A percentile compares a stretch with the other conserved stretches of the same genome.
phyloP scores from a whole-genome alignment of 2,797 vertebrate genomes.

The Ceryle rudis region DNA sequence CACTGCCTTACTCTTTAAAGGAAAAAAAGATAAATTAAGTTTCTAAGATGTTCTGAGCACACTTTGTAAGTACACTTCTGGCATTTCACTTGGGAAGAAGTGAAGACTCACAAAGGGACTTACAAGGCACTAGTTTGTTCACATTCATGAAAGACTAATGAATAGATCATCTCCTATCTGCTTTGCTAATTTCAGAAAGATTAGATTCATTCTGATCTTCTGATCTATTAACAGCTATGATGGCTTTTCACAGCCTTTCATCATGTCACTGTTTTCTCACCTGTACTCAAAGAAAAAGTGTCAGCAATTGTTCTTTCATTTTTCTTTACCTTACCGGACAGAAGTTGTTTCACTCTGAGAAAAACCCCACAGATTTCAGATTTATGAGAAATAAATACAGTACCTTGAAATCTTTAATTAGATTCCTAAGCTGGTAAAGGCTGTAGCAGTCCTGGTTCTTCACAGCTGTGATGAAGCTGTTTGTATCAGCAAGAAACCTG shows the following conservation, averaged over 20 bases:
- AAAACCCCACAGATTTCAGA: background rate
- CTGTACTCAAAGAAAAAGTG: background rate
- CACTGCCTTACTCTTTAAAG: slow-evolving; percentile 82
- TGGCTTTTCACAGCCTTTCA: background rate
- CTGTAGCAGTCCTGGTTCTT: slow-evolving; percentile 76
- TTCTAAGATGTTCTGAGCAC: background rate
- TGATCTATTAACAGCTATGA: background rate
- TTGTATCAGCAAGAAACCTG: slow-evolving; percentile 78
- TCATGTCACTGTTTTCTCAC: background rate
- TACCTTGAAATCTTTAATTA: slow-evolving; percentile 87
- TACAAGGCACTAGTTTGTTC: background rate
- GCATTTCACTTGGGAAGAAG: background rate
- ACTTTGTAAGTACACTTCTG: background rate
- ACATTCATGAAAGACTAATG: background rate
- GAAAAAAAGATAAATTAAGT: background rate
- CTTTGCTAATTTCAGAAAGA: background rate
- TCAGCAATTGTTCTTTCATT: background rate
- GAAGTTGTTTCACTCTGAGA: background rate
- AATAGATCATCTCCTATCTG: background rate
- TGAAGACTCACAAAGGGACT: background rate
- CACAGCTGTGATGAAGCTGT: slow-evolving; percentile 61
- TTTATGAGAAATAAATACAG: background rate
- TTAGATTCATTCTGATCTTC: background rate
- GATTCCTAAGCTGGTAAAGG: slow-evolving; percentile 79
- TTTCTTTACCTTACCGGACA: background rate